These are phyloP conservation scores for Aricia agestis DNA, from an alignment of 1,140 invertebrate genomes.

Conservation along the genomic window DNA sequence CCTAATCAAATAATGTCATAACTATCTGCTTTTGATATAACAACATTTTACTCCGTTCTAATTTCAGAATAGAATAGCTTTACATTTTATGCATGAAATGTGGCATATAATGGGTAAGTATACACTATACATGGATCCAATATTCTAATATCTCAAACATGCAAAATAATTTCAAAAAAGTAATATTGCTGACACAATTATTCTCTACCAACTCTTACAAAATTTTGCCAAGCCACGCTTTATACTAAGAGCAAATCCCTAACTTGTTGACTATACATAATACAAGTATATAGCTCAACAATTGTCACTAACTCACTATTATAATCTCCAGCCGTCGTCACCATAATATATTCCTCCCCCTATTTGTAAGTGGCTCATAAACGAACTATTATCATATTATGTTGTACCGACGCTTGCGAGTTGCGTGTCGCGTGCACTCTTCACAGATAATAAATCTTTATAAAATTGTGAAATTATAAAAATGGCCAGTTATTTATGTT, in stretches of 20 bases:
- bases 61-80: no score
- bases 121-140: no score
- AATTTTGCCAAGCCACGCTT: background rate
- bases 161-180: no score
- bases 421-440: background rate
- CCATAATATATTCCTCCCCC: background rate
- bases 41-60: no score
- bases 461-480: background rate
- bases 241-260: background rate
- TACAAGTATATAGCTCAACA: background rate
- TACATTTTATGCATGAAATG: no score
- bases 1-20: no score
- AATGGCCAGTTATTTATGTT: background rate
- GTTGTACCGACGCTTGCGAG: background rate
- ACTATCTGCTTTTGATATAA: no score
- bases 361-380: background rate
- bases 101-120: no score
- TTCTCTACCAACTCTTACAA: no score
- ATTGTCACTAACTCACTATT: background rate
- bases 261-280: background rate
- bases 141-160: no score
- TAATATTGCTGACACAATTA: no score
- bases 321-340: background rate
- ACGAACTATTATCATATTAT: background rate
- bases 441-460: background rate